Base-by-base conservation (phyloP, 2,797 vertebrate species). In the Masticophis lateralis region DNA sequence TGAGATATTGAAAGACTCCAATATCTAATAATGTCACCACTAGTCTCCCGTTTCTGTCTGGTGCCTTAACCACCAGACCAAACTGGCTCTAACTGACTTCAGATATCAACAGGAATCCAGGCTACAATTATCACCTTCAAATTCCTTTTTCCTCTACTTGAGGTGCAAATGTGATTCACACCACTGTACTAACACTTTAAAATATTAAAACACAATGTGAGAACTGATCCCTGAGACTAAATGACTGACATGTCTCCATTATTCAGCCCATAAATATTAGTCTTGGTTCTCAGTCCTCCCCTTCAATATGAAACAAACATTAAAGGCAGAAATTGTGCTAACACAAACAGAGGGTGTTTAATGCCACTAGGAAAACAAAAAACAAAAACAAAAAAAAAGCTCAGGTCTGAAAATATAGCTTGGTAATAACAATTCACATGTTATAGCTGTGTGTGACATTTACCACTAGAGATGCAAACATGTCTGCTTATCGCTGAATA, bases 391-490 rank as follows among this genome's bases (percentile, higher is more conserved):
- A 37, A 37, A 32, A 1, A 88, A 53, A 92, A 91, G 28, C 55
- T 57, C 16, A 11, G 25, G 20, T 91, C 56, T 83, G 89, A 92
- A 83, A 91, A 95, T 4, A 13, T 87, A 94, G 60, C 5, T 53
- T 90, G 3, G 20, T 79, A 69, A 47, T 83, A 83, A n/a, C 43
- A 12, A 47, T 95, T 94, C n/a, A 47, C 90, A 95, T 91, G 22
- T 0, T 5, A 11, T n/a, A 22, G 91, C 8, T 28, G 37, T 14
- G 90, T 47, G 90, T 47, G n/a, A n/a, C 10, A 87, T 51, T 92
- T 93, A 87, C 37, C 92, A 95, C 92, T 93, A 93, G 18, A 56
- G 16, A 95, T 11, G 63, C 89, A 88, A 94, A 89, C 22, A 47
- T n/a, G 83, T 74, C 57, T 59, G 92, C 86, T 63, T 56, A 66